Evolutionary conservation across 2,888 invertebrate genomes (phyloP), one percentile per base, ranked within the genome.

Genomic region (Arrhopalites spinosus): DNA sequence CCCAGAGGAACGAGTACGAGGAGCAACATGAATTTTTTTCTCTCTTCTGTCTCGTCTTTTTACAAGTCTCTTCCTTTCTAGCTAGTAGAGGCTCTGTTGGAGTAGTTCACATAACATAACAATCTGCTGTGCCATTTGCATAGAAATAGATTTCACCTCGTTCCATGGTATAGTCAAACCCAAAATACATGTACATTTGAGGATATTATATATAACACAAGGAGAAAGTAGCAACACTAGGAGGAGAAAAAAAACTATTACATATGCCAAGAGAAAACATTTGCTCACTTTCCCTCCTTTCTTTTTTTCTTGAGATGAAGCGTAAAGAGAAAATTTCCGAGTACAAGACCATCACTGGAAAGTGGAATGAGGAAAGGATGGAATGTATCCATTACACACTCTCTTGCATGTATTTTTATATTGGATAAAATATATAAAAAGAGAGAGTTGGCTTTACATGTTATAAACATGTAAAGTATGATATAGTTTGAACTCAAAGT

Each of bases 81-180:
- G 66, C 11, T 64, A 29, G 43, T 36, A 67, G 43, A 43, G 43
- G 43, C 66, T 67, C 30, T 63, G 3, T 5, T 27, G n/a, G 15
- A 23, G 23, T 43, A 36, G 30, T 17, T 67, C n/a, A n/a, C n/a
- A 20, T 67, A 69, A 63, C 63, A 72, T 72, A 63, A 47, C 72
- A 72, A 72, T 72, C 63, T 61, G 59, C 47, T 63, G 47, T 63
- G 72, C 63, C 63, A 72, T 72, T 72, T 72, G 72, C 72, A 72
- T 72, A 72, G 72, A 72, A 72, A 72, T 72, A 47, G 72, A 72
- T 72, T 71, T 71, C 71, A 71, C 45, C 61, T 61, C 71, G 13
- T 23, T 71, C 25, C 61, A 29, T n/a, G 17, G 25, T 5, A 53
- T 5, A 17, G 8, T 13, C 2, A 59, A 1, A 20, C 29, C 61